Conservation (phyloP, 2,888 invertebrate species). For the Sphaerophoria taeniata region DNA sequence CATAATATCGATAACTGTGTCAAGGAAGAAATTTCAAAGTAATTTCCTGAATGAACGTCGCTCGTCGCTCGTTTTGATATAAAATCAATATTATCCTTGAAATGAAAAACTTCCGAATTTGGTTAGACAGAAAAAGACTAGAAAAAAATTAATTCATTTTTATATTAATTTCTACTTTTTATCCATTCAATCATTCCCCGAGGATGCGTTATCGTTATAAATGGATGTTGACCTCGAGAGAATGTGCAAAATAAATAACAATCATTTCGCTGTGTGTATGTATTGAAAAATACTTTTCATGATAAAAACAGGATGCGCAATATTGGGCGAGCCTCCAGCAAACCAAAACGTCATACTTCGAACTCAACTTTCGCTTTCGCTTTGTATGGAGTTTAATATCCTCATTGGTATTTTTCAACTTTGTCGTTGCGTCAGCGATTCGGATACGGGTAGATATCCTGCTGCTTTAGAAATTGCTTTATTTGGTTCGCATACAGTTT, state of each 20-base stretch:
- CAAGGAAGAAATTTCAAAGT: constrained; percentile 23
- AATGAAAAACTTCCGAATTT: background rate
- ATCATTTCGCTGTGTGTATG: background rate
- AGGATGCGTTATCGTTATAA: constrained; percentile 16
- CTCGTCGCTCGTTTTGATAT: background rate
- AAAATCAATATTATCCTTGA: constrained; percentile 25
- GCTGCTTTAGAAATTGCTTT: background rate
- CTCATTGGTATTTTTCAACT: constrained; percentile 10
- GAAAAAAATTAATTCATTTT: background rate
- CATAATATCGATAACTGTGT: constrained; percentile 19
- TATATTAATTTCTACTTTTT: constrained; percentile 18
- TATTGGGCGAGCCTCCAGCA: constrained; percentile 45
- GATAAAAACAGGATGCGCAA: background rate
- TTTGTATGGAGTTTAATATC: constrained; percentile 32
- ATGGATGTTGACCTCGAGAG: background rate
- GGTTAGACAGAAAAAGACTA: background rate
- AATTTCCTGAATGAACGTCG: constrained; percentile 8
- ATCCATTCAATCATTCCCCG: background rate
- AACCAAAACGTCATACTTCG: background rate
- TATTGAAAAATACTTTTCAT: background rate
- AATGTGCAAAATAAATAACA: background rate
- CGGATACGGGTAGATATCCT: background rate
- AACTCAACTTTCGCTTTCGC: constrained; percentile 61
- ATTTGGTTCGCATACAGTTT: background rate
- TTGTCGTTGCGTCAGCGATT: background rate